Evolutionary conservation across 2,797 vertebrate genomes (phyloP), one percentile per base, ranked within the genome.

Genomic region (Enteromius treurensis): DNA sequence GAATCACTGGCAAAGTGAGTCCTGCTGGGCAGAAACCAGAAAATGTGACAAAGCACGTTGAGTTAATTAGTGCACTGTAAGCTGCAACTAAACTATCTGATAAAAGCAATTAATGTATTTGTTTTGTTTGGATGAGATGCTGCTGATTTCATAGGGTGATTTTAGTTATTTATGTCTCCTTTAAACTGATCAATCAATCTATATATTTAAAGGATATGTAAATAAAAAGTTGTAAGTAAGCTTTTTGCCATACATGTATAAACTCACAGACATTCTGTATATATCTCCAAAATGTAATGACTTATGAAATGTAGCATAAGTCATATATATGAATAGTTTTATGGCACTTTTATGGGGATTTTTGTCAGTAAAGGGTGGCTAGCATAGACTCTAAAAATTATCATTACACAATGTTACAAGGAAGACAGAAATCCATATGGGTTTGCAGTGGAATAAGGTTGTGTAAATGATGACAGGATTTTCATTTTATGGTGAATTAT

Each of bases 1-100:
- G 86, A 92, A 89, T 90, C 89, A 89, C 88, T 53, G 89, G 91
- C 88, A 88, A 88, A 92, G 91, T 89, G 88, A 90, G 90, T 88
- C 75, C 45, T 9, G 21, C 67, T 73, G 49, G 19, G 65, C 65
- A 65, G 55, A 78, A 71, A 75, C 73, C 47, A 69, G 17, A 6
- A 47, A 49, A 73, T 55, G 76, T 51, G 74, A 82, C 58, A 71
- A 74, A 65, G 42, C 58, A 51, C 32, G 74, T 74, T 74, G 34
- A 34, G 55, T 64, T 64, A 73, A 37, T 51, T 73, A 81, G 55
- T 51, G 69, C 55, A 49, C 23, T 29, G 67, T 70, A 70, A 70
- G 67, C 53, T 80, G n/a, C 37, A 70, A 21, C 23, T 60, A 37
- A 81, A 64, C 8, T 34, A 32, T 26, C 49, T 2, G 71, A 10